Percentiles rank a stretch among this genome's conserved stretches.
Evolutionary conservation across 2,113 vertebrate species (phyloP).

Genomic region (Willisornis vidua): DNA sequence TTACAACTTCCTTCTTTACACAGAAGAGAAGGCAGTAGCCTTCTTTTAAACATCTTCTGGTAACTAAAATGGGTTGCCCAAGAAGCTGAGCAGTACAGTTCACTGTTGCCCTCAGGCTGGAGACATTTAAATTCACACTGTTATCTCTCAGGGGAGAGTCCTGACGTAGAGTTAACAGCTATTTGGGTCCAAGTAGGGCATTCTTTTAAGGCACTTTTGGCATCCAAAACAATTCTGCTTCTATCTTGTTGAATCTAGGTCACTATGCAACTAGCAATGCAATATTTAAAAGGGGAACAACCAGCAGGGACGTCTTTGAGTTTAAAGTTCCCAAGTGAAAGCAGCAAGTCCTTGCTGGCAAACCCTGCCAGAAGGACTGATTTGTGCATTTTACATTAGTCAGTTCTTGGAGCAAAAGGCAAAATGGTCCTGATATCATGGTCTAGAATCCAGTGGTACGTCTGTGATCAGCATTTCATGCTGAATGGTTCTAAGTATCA

Average conservation of each 20-base stretch:
- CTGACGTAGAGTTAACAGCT: neutral
- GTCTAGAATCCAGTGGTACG: neutral
- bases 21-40: neutral
- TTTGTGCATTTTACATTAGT: neutral
- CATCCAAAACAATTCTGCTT: conserved; percentile 19
- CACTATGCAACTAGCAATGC: conserved; percentile 37
- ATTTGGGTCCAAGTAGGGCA: conserved; percentile 26
- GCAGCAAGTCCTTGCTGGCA: neutral
- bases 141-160: neutral
- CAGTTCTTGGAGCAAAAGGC: neutral
- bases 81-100: neutral
- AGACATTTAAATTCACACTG: conserved; percentile 21
- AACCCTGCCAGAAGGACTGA: neutral
- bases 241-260: conserved; percentile 50
- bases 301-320: neutral
- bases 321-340: neutral
- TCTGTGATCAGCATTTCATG: neutral
- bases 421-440: neutral
- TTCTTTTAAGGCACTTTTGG: neutral
- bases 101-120: neutral
- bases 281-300: conserved; percentile 49
- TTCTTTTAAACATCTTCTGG: neutral
- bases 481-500: neutral
- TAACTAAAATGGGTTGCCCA: neutral
- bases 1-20: neutral